phyloP scores from a whole-genome alignment of 2,797 vertebrate genomes.

The Euthynnus affinis region DNA sequence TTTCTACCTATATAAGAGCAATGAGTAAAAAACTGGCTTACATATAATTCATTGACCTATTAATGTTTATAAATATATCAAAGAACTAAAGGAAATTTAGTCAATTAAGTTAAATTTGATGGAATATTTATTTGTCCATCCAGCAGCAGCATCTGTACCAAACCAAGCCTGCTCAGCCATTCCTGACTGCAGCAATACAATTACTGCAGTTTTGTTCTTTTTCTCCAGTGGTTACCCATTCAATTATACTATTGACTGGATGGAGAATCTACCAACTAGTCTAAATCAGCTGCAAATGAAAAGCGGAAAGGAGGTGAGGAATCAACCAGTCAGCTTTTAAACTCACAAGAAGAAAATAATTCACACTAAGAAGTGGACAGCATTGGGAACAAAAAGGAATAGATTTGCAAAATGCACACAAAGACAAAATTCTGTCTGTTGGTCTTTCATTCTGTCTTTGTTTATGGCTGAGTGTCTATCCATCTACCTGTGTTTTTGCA shows the following conservation, averaged over 20 bases:
- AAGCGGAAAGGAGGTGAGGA: slow-evolving; percentile 32
- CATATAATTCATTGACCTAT: not conserved
- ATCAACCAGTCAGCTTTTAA: slow-evolving; percentile 5
- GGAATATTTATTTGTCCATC: slow-evolving; percentile 35
- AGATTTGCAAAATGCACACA: not conserved
- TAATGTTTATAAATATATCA: slow-evolving; percentile 17
- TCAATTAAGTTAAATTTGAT: slow-evolving; percentile 24
- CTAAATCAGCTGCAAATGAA: slow-evolving; percentile 66
- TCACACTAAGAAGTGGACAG: not conserved
- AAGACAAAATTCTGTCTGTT: slow-evolving; percentile 8
- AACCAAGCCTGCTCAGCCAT: slow-evolving; percentile 47
- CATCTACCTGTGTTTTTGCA: not conserved
- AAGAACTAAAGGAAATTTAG: slow-evolving; percentile 13
- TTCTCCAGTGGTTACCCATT: slow-evolving; percentile 62
- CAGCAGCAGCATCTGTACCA: slow-evolving; percentile 37
- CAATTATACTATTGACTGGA: slow-evolving; percentile 65
- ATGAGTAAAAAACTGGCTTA: slow-evolving; percentile 4
- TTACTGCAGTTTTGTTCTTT: slow-evolving; percentile 54
- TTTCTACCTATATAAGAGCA: not conserved
- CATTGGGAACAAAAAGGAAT: not conserved
- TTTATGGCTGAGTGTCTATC: not conserved
- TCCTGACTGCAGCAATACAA: slow-evolving; percentile 59
- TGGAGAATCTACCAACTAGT: slow-evolving; percentile 60
- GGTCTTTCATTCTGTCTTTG: slow-evolving; percentile 14
- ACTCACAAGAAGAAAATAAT: slow-evolving; percentile 15